Evolutionary conservation across 2,797 vertebrate species (phyloP), one percentile per base, ranked within the genome.

Genomic region (Tapera naevia): DNA sequence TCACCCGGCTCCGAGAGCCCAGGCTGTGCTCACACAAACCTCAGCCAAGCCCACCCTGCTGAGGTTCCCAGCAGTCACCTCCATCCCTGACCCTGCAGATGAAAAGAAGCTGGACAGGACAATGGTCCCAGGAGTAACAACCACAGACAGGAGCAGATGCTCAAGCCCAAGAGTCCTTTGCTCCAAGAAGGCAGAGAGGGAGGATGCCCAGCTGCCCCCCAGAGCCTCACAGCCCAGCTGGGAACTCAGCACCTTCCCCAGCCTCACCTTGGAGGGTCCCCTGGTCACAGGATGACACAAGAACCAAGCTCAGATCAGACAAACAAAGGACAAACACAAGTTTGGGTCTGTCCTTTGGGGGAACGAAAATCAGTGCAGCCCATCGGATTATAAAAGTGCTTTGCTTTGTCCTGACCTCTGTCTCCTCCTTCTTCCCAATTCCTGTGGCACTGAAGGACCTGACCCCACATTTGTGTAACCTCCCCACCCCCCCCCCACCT

Each of bases 81-180:
- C 32, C 39, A 43, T 1, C 11, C 45, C 39, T 5, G 4, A 4
- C 8, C 60, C 56, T 43, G 43, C 9, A 60, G 45, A 21, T 3
- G 7, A 8, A 7, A 28, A 79, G 46, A 39, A 54, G 60, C 4
- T 9, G 27, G 54, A 41, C 57, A 32, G 41, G 45, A 60, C 4
- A 1, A n/a, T 0, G 4, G 25, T 13, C 14, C n/a, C 46, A 1
- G 1, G 3, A 17, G 27, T 21, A 37, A 72, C 41, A 69, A 37
- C 6, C 46, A 28, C 2, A 32, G 53, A 33, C 8, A 33, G 45
- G 7, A 71, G 18, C 39, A 24, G 25, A 66, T 35, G 41, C 46
- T 61, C n/a, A 27, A 18, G 5, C 17, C 37, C n/a, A 46, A 17
- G 0, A 65, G 25, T n/a, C 46, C 57, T 50, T 13, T 30, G 57